Conservation (phyloP, 2,888 invertebrate genomes). For the Coecobrya sp. region DNA sequence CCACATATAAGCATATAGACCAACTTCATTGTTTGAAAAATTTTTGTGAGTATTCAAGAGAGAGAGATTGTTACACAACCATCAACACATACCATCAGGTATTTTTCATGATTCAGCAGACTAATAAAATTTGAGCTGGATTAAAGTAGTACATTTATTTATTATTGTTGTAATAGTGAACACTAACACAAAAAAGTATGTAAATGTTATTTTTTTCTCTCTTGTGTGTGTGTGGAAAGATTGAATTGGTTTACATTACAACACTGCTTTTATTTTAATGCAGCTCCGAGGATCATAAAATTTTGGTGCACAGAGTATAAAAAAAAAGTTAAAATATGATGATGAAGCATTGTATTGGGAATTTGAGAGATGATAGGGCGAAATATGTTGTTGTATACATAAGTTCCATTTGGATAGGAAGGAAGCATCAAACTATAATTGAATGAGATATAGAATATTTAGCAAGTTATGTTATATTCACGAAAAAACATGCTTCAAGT, state of each 20-base stretch:
- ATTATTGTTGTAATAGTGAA: conserved; percentile 13
- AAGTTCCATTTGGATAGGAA: conserved; percentile 39
- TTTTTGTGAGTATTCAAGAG: neutral
- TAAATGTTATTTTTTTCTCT: conserved; percentile 28
- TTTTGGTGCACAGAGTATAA: neutral
- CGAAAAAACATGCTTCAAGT: conserved; percentile 62
- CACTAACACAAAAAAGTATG: conserved; percentile 32
- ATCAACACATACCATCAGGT: conserved; percentile 20
- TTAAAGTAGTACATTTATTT: conserved; percentile 49
- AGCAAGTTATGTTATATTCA: conserved; percentile 18
- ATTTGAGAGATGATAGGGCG: neutral
- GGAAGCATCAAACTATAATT: conserved; percentile 37
- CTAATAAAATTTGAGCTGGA: conserved; percentile 41
- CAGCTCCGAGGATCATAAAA: neutral
- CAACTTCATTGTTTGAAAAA: neutral
- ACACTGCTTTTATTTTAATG: conserved; percentile 32
- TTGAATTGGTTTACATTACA: conserved; percentile 31
- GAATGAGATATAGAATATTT: conserved; percentile 23
- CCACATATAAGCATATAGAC: neutral
- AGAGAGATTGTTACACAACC: neutral
- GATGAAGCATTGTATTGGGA: conserved; percentile 2
- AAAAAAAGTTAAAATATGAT: neutral
- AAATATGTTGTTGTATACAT: too few relatives aligned
- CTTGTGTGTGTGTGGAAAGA: conserved; percentile 4
- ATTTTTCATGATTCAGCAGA: conserved; percentile 50